These are phyloP conservation scores for Lycodopsis pacificus DNA, from an alignment of 2,797 vertebrate species.

Conservation along the genomic window DNA sequence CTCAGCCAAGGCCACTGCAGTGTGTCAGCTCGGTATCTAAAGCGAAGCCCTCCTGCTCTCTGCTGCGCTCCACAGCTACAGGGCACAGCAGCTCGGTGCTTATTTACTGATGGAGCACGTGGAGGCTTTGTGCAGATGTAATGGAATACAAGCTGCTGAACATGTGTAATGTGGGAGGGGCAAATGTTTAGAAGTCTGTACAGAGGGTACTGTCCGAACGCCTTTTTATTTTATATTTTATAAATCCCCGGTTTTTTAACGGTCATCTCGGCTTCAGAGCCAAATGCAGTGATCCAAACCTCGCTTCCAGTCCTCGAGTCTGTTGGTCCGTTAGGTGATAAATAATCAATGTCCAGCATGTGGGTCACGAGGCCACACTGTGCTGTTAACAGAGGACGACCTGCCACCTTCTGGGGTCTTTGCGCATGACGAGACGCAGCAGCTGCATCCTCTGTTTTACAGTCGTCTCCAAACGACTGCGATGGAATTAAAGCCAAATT, in stretches of 20 bases:
- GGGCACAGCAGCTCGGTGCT: neutral
- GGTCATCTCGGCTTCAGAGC: neutral
- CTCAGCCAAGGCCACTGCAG: slow-evolving; percentile 40
- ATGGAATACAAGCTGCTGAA: neutral
- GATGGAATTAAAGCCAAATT: neutral
- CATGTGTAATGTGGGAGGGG: neutral
- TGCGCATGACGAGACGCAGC: neutral
- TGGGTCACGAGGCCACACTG: neutral
- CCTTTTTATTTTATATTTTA: neutral
- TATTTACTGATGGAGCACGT: neutral
- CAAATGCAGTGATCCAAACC: neutral
- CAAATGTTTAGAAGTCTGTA: neutral
- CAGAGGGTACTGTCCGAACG: too few species aligned
- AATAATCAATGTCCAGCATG: slow-evolving; percentile 5
- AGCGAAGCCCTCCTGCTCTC: slow-evolving; percentile 15
- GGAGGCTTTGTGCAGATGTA: neutral
- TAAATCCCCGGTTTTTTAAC: neutral
- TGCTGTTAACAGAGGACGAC: neutral
- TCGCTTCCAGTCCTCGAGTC: neutral
- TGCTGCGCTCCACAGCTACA: neutral
- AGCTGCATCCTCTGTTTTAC: neutral
- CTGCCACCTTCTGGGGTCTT: slow-evolving; percentile 34
- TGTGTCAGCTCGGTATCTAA: slow-evolving; percentile 29
- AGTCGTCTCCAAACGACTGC: neutral
- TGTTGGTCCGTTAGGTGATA: neutral